phyloP scores from a whole-genome alignment of 2,888 invertebrate species.

The Agrotis exclamationis region DNA sequence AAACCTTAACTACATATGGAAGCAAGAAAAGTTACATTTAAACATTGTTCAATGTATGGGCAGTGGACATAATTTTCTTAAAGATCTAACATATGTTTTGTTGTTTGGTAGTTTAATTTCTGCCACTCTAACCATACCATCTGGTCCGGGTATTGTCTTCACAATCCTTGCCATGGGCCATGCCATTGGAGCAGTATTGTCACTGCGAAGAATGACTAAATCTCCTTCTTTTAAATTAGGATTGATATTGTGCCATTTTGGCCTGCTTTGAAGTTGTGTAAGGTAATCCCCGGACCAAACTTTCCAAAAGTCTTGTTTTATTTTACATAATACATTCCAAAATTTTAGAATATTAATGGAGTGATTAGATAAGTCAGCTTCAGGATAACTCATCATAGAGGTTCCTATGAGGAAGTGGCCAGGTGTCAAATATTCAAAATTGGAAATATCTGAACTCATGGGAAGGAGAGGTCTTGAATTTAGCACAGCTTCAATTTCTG shows the following conservation, averaged over 20 bases:
- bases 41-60: neutral
- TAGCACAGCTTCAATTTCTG: neutral
- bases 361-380: neutral
- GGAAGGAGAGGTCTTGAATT: slow-evolving; percentile 5
- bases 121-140: neutral
- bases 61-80: neutral
- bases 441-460: neutral
- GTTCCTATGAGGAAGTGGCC: slow-evolving; percentile 2
- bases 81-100: neutral
- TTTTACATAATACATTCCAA: slow-evolving; percentile 2
- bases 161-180: slow-evolving; percentile 11
- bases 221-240: slow-evolving; percentile 10
- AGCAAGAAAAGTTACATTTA: no score
- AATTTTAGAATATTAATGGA: neutral
- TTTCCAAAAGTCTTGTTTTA: slow-evolving; percentile 11
- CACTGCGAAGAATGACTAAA: slow-evolving; percentile 2
- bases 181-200: neutral
- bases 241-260: neutral
- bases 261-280: neutral
- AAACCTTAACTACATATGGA: no score
- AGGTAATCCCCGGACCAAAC: neutral
- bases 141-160: slow-evolving; percentile 1
- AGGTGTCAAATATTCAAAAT: slow-evolving; percentile 2
- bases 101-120: slow-evolving; percentile 4
- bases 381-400: slow-evolving; percentile 1